Percentiles rank a stretch among this genome's conserved stretches.
Evolutionary conservation across 2,113 vertebrate species (phyloP).

Genomic region (Lophotis ruficrista): DNA sequence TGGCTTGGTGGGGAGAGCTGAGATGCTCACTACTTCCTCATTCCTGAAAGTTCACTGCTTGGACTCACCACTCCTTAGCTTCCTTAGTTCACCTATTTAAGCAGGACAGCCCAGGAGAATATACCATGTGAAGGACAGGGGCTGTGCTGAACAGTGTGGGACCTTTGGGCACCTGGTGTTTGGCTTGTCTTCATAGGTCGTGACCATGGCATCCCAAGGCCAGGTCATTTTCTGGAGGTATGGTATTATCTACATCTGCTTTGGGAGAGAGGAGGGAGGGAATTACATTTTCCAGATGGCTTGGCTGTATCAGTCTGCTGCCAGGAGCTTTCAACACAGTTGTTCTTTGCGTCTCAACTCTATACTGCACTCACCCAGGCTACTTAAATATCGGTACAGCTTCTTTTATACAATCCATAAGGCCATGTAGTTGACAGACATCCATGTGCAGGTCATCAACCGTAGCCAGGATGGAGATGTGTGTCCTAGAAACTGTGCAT

Average conservation of each 20-base stretch:
- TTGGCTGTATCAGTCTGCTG: neutral
- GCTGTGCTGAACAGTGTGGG: neutral
- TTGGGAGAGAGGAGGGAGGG: neutral
- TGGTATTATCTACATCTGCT: neutral
- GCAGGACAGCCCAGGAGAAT: neutral
- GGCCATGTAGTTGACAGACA: neutral
- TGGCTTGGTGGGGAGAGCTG: neutral
- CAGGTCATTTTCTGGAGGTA: conserved; percentile 52
- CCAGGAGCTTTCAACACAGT: neutral
- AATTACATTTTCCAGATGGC: neutral
- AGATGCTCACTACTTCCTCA: conserved; percentile 29
- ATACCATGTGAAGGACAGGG: neutral
- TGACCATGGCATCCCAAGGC: conserved; percentile 24
- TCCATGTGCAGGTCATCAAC: neutral
- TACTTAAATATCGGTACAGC: neutral
- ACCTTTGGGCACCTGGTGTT: neutral
- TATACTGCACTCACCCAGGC: neutral
- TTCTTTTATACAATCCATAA: neutral
- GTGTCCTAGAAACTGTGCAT: neutral
- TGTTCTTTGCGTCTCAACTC: neutral
- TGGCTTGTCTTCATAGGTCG: neutral
- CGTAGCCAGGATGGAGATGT: neutral
- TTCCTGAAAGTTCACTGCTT: conserved; percentile 11
- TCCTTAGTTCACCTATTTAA: conserved; percentile 31
- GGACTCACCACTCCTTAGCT: conserved; percentile 6